phyloP scores from a whole-genome alignment of 2,797 vertebrate genomes.

The Micropoecilia bifurca region DNA sequence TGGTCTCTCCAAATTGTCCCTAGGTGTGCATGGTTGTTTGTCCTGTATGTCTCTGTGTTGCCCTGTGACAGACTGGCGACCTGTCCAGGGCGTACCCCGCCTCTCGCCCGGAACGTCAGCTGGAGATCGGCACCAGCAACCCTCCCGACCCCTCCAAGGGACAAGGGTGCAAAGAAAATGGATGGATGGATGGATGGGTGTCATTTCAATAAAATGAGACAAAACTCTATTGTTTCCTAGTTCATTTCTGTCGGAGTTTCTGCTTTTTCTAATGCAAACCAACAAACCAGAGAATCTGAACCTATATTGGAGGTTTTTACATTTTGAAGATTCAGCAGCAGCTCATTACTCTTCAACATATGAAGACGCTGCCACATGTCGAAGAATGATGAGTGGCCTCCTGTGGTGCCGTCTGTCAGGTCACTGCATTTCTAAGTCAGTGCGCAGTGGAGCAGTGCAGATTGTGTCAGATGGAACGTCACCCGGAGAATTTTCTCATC shows the following conservation, averaged over 20 bases:
- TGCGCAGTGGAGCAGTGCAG: background rate
- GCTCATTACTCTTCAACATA: background rate
- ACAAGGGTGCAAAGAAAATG: no score
- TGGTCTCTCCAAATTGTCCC: no score
- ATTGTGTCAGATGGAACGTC: conserved; percentile 4
- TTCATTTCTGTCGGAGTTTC: background rate
- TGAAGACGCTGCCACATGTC: background rate
- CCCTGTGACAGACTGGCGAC: no score
- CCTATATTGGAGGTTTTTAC: background rate
- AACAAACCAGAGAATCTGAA: background rate
- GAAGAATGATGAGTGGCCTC: background rate
- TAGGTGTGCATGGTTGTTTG: no score
- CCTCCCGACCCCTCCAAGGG: no score
- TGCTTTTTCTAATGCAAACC: background rate
- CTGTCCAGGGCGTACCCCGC: no score
- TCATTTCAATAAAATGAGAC: background rate
- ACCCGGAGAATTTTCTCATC: background rate
- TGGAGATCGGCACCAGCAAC: no score
- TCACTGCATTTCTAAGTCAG: background rate
- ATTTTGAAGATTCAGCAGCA: background rate
- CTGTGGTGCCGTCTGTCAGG: background rate
- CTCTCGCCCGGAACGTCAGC: no score
- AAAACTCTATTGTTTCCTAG: background rate
- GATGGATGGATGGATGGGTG: background rate
- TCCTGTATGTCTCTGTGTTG: no score